Base-by-base conservation (phyloP, 2,888 invertebrate species). In the Folsomia manolachei region DNA sequence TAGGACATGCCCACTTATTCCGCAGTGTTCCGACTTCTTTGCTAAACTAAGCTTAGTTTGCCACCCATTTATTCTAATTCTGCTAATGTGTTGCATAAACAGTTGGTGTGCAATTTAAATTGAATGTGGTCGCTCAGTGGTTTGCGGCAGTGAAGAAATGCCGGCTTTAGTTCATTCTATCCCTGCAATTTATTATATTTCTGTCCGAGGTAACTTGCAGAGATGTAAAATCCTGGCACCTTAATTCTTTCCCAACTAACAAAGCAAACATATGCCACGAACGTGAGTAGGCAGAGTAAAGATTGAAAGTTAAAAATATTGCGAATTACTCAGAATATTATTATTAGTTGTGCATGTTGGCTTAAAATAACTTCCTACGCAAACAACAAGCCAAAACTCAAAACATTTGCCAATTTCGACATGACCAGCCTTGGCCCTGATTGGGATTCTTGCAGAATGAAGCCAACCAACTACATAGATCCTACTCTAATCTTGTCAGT, bases 401-500 rank as follows among this genome's bases (percentile, higher is more conserved):
- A n/a, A n/a, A 39, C 39, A 39, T 39, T n/a, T 39, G 39, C 39
- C 39, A 39, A 14, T 39, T 39, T 39, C 39, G 39, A 39, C 39
- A 24, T 53, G 26, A 67, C 67, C 67, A 67, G 60, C 67, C 67
- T 67, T 67, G 67, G 67, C 67, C 67, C 67, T 56, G 67, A 67
- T 67, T 67, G 56, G 11, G 56, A 19, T 21, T 56, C 39, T 39
- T 39, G 39, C 14, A 4, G 39, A 39, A 39, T 39, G 39, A 39
- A n/a, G n/a, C n/a, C n/a, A n/a, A n/a, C n/a, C n/a, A n/a, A n/a
- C n/a, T n/a, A n/a, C n/a, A n/a, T n/a, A n/a, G 39, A 4, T 39
- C 39, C 39, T n/a, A 14, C 14, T 39, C 39, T 39, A 4, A 39
- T 14, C 14, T 14, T 39, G 39, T 39, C 39, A 39, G 39, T 39